Evolutionary conservation across 2,113 vertebrate genomes (phyloP).

Genomic region (Pachycephala philippinensis): DNA sequence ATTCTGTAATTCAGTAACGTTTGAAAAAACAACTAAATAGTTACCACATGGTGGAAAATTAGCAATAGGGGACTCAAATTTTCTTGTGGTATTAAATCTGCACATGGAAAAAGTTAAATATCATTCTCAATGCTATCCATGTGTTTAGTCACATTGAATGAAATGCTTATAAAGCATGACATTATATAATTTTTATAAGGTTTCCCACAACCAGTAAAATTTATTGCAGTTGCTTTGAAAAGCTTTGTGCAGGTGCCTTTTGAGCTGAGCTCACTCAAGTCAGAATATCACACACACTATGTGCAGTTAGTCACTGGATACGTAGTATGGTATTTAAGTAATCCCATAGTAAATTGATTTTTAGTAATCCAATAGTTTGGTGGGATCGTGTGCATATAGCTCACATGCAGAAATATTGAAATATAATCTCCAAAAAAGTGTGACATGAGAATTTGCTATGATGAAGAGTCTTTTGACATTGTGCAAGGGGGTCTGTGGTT

Average conservation of each 20-base stretch:
- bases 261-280: conserved; percentile 51
- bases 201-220: conserved; percentile 76
- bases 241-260: conserved; percentile 69
- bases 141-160: conserved; percentile 73
- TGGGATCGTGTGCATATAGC: conserved; percentile 25
- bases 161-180: conserved; percentile 73
- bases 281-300: conserved; percentile 41
- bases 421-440: conserved; percentile 41
- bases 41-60: conserved; percentile 79
- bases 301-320: conserved; percentile 51
- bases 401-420: conserved; percentile 28
- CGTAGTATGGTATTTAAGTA: background rate
- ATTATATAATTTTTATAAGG: conserved; percentile 78
- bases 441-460: conserved; percentile 9
- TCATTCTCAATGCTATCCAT: conserved; percentile 71
- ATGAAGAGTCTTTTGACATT: conserved; percentile 16
- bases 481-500: background rate
- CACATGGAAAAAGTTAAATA: conserved; percentile 78
- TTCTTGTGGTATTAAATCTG: conserved; percentile 69
- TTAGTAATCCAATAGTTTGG: conserved; percentile 39
- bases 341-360: conserved; percentile 30
- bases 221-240: conserved; percentile 71
- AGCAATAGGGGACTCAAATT: conserved; percentile 68
- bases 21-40: conserved; percentile 70
- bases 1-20: conserved; percentile 72